Evolutionary conservation across 2,888 invertebrate genomes (phyloP), one percentile per base, ranked within the genome.

Genomic region (Junonia oenone): DNA sequence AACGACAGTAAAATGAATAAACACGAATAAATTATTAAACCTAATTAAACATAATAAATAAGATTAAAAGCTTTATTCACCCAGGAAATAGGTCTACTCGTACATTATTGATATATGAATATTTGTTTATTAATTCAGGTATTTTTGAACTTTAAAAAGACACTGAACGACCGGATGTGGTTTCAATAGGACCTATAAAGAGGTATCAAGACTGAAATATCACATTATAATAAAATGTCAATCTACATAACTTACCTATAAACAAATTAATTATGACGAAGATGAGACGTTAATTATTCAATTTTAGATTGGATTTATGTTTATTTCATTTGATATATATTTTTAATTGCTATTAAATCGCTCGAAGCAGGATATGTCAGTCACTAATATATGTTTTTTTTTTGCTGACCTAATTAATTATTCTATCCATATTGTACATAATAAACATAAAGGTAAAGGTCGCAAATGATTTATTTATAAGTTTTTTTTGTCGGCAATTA

Each of bases 401-500:
- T 51, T 58, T 33, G 22, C 51, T 49, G 43, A 45, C 33, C 26
- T 54, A 55, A 58, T 45, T 52, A 40, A 52, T 56, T 55, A 58
- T 37, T 37, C 49, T 40, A 37, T 17, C 43, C 35, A 47, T 55
- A 58, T 55, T 55, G 51, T 58, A 40, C 43, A 29, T 47, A 47
- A n/a, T 51, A 37, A 51, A 40, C 38, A 49, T 45, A 31, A 37
- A 15, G n/a, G 15, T 38, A 17, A 48, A 55, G 47, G 55, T 31
- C 48, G 31, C n/a, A 15, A 27, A 48, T 55, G 45, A 38, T 45
- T 26, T 45, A 47, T 37, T 15, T 15, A 29, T 29, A 2, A 37
- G 14, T 27, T 27, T 38, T 26, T 38, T 40, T 19, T 19, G 5
- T 9, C 5, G 19, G 38, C 4, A n/a, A 19, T 19, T 15, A 54